Base-by-base conservation (phyloP, 64 coral and sea anemone species). In the Actinia equina region DNA sequence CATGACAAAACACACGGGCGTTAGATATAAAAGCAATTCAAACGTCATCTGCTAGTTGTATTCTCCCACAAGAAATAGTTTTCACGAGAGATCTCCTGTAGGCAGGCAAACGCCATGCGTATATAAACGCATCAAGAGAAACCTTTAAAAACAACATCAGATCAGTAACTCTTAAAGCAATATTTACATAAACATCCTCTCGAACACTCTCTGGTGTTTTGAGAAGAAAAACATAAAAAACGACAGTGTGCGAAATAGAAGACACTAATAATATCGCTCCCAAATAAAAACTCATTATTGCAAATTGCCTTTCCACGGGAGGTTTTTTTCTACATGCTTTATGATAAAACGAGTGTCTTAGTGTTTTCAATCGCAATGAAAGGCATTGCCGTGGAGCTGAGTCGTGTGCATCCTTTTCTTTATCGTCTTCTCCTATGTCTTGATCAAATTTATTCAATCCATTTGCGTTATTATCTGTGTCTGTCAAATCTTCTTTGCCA, bases 211-310 rank as follows among this genome's bases (percentile, higher is more conserved):
- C 78, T 4, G 85, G 67, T 6, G 85, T 52, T 93, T 82, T 90
- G 56, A 86, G 92, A n/a, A 96, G 67, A 71, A 93, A 96, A 57
- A 93, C 71, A 63, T 93, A 96, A 87, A 92, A 93, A n/a, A 90
- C 91, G 20, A 56, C 61, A 5, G 87, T 86, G 19, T 96, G 94
- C 13, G 92, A 87, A n/a, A 93, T 71, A 9, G 91, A 87, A 22
- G 94, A 87, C 22, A 93, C 81, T 1, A 93, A 46, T 46, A 96
- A 26, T 43, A 96, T 96, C 7, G 91, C 89, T 17, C 91, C 44
- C 13, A 96, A 87, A 78, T 96, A 89, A 44, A 96, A 80, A 12
- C 88, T 89, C 20, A 93, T 80, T 2, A 93, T 30, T 1, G 88
- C 77, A 19, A 96, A 96, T 46, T 96, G 83, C 44, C 45, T 85